Percentiles rank a stretch among this genome's conserved stretches.
Evolutionary conservation across 2,797 vertebrate genomes (phyloP).

Genomic region (Chloroceryle inda): DNA sequence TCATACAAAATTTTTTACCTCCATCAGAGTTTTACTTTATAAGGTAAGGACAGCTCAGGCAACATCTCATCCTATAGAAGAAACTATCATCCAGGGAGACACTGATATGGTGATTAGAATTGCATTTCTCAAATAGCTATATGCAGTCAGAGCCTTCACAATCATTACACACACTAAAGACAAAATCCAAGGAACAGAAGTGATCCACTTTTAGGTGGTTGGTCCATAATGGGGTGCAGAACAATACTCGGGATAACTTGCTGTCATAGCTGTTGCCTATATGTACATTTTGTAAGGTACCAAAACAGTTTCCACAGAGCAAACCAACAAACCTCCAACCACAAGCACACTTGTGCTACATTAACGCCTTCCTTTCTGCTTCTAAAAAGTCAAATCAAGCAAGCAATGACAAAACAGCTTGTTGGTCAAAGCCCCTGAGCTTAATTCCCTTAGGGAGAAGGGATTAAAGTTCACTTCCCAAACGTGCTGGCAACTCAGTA

Average conservation of each 20-base stretch:
- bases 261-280: not conserved
- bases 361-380: not conserved
- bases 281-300: not conserved
- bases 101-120: not conserved
- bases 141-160: not conserved
- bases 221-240: not conserved
- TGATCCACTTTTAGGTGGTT: not conserved
- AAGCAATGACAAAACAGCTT: not conserved
- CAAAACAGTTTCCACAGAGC: not conserved
- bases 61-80: not conserved
- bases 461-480: not conserved
- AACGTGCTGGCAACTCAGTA: not conserved
- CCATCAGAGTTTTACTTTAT: not conserved
- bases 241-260: not conserved
- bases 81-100: not conserved
- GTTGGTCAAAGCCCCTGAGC: not conserved
- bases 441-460: not conserved
- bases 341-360: not conserved
- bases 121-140: conserved; percentile 17
- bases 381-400: not conserved
- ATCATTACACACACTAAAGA: not conserved
- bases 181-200: not conserved
- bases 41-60: not conserved
- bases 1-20: not conserved
- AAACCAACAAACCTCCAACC: not conserved